A percentile compares a stretch with the other conserved stretches of the same genome.
phyloP scores from a whole-genome alignment of 2,113 vertebrate genomes.

The Mustelus asterias region DNA sequence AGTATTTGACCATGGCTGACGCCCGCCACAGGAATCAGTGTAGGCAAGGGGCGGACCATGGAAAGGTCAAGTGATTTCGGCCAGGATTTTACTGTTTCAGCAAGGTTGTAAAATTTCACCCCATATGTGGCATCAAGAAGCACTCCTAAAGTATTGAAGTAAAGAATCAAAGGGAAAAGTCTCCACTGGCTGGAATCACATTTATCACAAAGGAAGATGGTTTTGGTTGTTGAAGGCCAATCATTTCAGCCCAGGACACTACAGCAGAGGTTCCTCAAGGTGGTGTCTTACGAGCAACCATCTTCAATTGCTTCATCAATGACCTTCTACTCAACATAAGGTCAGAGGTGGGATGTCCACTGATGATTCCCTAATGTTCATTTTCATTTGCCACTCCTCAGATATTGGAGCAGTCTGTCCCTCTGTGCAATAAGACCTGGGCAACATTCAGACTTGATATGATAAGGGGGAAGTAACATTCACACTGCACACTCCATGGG shows the following conservation, averaged over 20 bases:
- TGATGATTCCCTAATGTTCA: not conserved
- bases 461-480: not conserved
- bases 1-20: not conserved
- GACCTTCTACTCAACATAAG: not conserved
- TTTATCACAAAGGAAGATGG: not conserved
- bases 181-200: not conserved
- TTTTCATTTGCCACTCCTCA: not conserved
- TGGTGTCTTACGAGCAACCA: not conserved
- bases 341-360: not conserved
- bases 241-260: not conserved
- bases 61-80: too few species aligned
- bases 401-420: not conserved
- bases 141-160: not conserved
- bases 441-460: not conserved
- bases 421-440: not conserved
- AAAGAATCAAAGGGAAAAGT: not conserved
- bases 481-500: not conserved
- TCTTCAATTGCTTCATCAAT: not conserved
- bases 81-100: too few species aligned
- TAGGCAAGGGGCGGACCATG: too few species aligned
- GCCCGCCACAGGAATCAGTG: too few species aligned
- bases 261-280: not conserved
- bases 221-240: not conserved
- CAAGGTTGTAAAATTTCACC: too few species aligned
- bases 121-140: not conserved